Evolutionary conservation across 2,113 vertebrate species (phyloP).

Genomic region (western clawed frog (Xenopus tropicalis)): UCB_Xtro_10.0 CM004443.2:12291501-12292000

Average conservation of each 20-base stretch:
- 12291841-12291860: not conserved
- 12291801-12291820: not conserved
- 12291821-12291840: not conserved
- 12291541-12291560: no score
- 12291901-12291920: constrained; percentile 25
- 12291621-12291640: no score
- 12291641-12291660: fast-evolving
- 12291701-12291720: not conserved
- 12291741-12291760: not conserved
- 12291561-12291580: not conserved
- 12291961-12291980: no score
- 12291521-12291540: no score
- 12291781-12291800: not conserved
- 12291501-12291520: not conserved
- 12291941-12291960: no score
- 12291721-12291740: not conserved
- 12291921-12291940: not conserved
- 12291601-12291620: not conserved
- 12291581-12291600: not conserved
- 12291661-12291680: not conserved
- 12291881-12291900: fast-evolving
- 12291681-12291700: not conserved
- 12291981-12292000: not conserved
- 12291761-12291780: not conserved
- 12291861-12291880: no score